These are phyloP conservation scores for Sinosuthora webbiana DNA, from an alignment of 2,113 vertebrate genomes.

Conservation along the genomic window DNA sequence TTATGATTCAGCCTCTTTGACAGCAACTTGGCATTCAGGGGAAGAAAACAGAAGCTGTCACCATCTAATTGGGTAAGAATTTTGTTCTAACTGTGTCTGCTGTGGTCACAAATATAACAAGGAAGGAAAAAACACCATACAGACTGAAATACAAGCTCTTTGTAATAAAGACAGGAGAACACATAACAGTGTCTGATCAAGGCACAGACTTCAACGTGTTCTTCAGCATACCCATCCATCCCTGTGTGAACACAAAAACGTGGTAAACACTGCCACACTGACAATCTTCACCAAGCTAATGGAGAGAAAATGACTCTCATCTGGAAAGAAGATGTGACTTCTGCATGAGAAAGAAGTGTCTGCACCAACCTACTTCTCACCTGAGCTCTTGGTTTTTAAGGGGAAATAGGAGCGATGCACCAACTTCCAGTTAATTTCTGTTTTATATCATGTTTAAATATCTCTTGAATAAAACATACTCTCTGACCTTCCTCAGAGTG, in stretches of 20 bases:
- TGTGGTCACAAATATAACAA: neutral
- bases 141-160: neutral
- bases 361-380: neutral
- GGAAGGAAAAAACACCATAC: neutral
- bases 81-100: neutral
- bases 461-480: neutral
- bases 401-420: neutral
- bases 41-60: neutral
- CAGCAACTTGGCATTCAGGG: neutral
- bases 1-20: neutral
- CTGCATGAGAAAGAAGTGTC: neutral
- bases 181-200: neutral
- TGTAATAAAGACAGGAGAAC: neutral
- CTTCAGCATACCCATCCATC: neutral
- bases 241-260: neutral
- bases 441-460: neutral
- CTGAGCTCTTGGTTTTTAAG: neutral
- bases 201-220: neutral
- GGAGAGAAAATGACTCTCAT: neutral
- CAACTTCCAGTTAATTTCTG: neutral
- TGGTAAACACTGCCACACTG: neutral
- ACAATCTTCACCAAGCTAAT: neutral
- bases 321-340: neutral
- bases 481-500: neutral
- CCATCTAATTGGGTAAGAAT: neutral